Conservation (phyloP, 2,888 invertebrate species). For the Belgica antarctica region DNA sequence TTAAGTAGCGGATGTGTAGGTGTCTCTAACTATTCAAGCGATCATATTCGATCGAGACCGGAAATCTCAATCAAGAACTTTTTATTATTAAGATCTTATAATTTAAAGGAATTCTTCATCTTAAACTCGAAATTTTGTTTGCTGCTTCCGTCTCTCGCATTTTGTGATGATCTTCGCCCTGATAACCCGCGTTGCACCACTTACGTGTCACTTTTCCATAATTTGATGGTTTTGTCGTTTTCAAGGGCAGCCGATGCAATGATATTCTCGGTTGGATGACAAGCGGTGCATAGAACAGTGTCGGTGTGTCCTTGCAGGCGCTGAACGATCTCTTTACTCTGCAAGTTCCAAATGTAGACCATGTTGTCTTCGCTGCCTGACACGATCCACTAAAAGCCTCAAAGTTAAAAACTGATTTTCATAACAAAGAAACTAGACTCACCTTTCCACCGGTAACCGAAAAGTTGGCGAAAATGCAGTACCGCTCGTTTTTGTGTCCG, state of each 20-base stretch:
- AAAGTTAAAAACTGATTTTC: neutral
- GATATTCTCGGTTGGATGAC: conserved; percentile 98
- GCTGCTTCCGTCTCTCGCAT: too few relatives aligned
- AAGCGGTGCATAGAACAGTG: conserved; percentile 94
- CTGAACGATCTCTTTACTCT: conserved; percentile 99
- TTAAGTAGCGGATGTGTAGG: too few relatives aligned
- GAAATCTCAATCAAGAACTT: too few relatives aligned
- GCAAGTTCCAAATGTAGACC: conserved; percentile 99
- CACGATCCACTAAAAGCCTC: conserved; percentile 85
- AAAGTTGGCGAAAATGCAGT: conserved; percentile 99
- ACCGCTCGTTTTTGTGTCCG: conserved; percentile 98
- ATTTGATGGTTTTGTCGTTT: conserved; percentile 97
- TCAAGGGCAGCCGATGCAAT: conserved; percentile 98
- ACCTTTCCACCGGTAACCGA: conserved; percentile 99
- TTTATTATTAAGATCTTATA: too few relatives aligned
- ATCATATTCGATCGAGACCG: too few relatives aligned
- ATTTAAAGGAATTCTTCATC: too few relatives aligned
- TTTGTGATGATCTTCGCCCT: too few relatives aligned
- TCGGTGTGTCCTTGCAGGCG: conserved; percentile 95
- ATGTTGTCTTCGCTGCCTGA: conserved; percentile 99
- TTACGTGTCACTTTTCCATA: conserved; percentile 97
- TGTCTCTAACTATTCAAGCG: too few relatives aligned
- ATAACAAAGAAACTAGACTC: conserved; percentile 43
- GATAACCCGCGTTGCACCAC: too few relatives aligned
- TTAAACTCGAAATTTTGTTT: too few relatives aligned